Evolutionary conservation across 2,888 invertebrate species (phyloP).

Genomic region (Ennomos erosarius): DNA sequence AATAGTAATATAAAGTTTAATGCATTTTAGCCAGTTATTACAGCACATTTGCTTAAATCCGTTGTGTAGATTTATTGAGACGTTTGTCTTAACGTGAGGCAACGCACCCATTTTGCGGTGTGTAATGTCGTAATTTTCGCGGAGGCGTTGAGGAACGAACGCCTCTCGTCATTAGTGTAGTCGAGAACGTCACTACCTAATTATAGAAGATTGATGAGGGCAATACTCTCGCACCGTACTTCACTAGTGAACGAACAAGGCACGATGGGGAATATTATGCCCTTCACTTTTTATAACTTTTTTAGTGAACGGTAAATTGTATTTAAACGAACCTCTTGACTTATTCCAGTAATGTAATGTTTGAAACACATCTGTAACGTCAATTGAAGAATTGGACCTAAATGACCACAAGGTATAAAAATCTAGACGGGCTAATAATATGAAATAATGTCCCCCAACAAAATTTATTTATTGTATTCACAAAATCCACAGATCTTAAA

Average conservation of each 20-base stretch:
- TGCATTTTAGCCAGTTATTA: not conserved
- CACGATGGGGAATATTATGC: not conserved
- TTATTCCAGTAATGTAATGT: not conserved
- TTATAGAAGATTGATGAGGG: conserved; percentile 78
- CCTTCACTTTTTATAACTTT: not conserved
- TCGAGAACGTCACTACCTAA: conserved; percentile 70
- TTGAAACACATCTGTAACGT: not conserved
- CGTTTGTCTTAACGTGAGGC: conserved; percentile 21
- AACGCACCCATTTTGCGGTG: conserved; percentile 23
- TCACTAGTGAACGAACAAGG: conserved; percentile 47
- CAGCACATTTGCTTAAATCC: conserved; percentile 1
- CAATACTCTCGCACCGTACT: conserved; percentile 51
- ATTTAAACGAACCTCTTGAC: too few relatives aligned
- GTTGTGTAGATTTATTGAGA: conserved; percentile 18
- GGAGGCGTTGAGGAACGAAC: conserved; percentile 41
- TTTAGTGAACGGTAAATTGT: not conserved
- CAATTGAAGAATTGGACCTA: too few relatives aligned
- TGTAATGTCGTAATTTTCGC: conserved; percentile 53
- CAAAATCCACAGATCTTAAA: too few relatives aligned
- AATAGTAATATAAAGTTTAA: not conserved
- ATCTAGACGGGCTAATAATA: too few relatives aligned
- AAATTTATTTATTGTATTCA: too few relatives aligned
- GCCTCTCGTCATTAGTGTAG: conserved; percentile 68
- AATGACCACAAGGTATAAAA: too few relatives aligned
- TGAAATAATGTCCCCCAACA: too few relatives aligned